phyloP scores from a whole-genome alignment of 2,797 vertebrate species.

The Halcyon chelicuti region DNA sequence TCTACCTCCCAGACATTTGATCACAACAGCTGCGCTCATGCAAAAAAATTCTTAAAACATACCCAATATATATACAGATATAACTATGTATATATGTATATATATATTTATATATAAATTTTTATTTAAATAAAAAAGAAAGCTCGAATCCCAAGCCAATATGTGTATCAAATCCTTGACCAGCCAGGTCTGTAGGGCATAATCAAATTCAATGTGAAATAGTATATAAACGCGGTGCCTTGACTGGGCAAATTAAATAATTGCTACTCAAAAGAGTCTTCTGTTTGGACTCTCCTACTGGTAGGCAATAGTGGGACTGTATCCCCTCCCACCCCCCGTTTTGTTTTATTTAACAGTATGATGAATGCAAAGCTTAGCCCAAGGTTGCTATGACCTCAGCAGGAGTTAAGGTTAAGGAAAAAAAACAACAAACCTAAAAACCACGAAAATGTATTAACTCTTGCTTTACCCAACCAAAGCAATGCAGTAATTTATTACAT shows the following conservation, averaged over 20 bases:
- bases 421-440: constrained; percentile 58
- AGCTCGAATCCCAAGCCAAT: constrained; percentile 88
- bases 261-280: constrained; percentile 86
- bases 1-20: constrained; percentile 80
- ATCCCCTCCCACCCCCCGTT: constrained; percentile 66
- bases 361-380: constrained; percentile 81
- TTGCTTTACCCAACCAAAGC: constrained; percentile 87
- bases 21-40: constrained; percentile 84
- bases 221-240: constrained; percentile 87
- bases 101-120: constrained; percentile 82
- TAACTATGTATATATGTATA: constrained; percentile 83
- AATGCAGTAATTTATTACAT: constrained; percentile 87
- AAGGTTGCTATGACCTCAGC: constrained; percentile 80
- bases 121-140: constrained; percentile 88
- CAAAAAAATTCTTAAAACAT: constrained; percentile 85
- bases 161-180: constrained; percentile 86
- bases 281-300: constrained; percentile 86
- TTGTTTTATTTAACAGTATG: constrained; percentile 78
- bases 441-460: constrained; percentile 81
- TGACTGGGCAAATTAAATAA: constrained; percentile 87
- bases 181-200: constrained; percentile 87
- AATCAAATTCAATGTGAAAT: constrained; percentile 91
- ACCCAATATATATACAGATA: constrained; percentile 85
- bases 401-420: constrained; percentile 79
- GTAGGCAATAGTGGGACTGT: constrained; percentile 84